Evolutionary conservation across 2,888 invertebrate genomes (phyloP).

Genomic region (Temnothorax rugatulus): DNA sequence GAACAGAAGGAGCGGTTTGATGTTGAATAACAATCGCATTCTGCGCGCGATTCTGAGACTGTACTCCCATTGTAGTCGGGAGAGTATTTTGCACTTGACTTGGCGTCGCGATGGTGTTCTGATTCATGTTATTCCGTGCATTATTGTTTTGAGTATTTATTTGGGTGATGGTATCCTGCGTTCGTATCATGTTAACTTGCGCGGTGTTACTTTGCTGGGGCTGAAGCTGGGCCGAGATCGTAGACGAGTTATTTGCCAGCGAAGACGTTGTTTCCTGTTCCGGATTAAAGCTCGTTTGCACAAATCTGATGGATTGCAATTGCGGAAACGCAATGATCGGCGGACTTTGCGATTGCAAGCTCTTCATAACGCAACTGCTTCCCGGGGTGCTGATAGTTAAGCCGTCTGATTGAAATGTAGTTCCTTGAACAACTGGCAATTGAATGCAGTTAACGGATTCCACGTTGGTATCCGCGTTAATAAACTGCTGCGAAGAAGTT

Average conservation of each 20-base stretch:
- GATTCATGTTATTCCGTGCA: constrained; percentile 66
- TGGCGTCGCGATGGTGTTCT: constrained; percentile 53
- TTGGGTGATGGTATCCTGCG: constrained; percentile 80
- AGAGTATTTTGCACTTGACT: constrained; percentile 71
- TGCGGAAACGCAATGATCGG: constrained; percentile 84
- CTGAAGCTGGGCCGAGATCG: constrained; percentile 72
- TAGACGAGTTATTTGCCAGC: constrained; percentile 60
- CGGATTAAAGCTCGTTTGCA: constrained; percentile 82
- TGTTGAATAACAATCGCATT: constrained; percentile 82
- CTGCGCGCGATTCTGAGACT: constrained; percentile 78
- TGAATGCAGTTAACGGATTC: constrained; percentile 82
- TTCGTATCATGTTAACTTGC: constrained; percentile 80
- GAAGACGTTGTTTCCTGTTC: constrained; percentile 72
- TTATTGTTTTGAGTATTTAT: constrained; percentile 73
- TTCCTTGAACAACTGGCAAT: constrained; percentile 80
- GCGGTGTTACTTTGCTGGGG: constrained; percentile 72
- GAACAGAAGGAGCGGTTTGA: constrained; percentile 73
- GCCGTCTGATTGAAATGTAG: constrained; percentile 79
- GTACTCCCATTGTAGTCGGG: constrained; percentile 71
- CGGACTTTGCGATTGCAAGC: constrained; percentile 81
- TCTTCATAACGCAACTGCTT: constrained; percentile 82
- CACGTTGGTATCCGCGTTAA: constrained; percentile 72
- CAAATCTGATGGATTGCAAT: constrained; percentile 84
- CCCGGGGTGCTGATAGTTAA: constrained; percentile 78
- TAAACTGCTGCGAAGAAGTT: constrained; percentile 76